These are phyloP conservation scores for Tachypleus tridentatus DNA, from an alignment of 1,140 invertebrate species.

Conservation along the genomic window DNA sequence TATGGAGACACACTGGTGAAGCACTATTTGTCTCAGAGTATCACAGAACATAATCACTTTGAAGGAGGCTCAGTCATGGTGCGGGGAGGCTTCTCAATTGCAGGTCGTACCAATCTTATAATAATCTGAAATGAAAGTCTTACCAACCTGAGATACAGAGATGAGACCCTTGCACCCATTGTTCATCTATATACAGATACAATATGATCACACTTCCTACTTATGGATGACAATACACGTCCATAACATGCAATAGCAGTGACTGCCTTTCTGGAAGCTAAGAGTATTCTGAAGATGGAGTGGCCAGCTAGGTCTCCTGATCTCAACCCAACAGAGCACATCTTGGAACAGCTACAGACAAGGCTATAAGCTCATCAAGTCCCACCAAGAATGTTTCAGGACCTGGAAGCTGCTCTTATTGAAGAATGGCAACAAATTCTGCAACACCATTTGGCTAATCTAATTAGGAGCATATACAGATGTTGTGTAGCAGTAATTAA, in stretches of 20 bases:
- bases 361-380: not conserved
- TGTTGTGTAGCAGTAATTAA: no score
- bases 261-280: not conserved
- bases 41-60: not conserved
- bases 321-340: conserved; percentile 3
- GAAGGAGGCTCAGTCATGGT: not conserved
- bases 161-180: conserved; percentile 6
- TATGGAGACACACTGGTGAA: not conserved
- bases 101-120: not conserved
- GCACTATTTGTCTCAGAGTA: not conserved
- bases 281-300: conserved; percentile 7
- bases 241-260: not conserved
- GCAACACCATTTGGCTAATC: no score
- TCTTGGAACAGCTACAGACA: conserved; percentile 2
- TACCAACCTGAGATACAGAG: not conserved
- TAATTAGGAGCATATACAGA: no score
- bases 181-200: conserved; percentile 3
- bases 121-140: conserved; percentile 4
- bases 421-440: not conserved
- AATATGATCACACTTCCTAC: not conserved
- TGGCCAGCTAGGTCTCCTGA: conserved; percentile 29
- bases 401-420: conserved; percentile 6
- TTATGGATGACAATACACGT: not conserved
- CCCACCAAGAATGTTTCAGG: conserved; percentile 1
- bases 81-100: not conserved